These are phyloP conservation scores for Phoronis australis DNA, from an alignment of 2,888 invertebrate genomes.

Conservation along the genomic window DNA sequence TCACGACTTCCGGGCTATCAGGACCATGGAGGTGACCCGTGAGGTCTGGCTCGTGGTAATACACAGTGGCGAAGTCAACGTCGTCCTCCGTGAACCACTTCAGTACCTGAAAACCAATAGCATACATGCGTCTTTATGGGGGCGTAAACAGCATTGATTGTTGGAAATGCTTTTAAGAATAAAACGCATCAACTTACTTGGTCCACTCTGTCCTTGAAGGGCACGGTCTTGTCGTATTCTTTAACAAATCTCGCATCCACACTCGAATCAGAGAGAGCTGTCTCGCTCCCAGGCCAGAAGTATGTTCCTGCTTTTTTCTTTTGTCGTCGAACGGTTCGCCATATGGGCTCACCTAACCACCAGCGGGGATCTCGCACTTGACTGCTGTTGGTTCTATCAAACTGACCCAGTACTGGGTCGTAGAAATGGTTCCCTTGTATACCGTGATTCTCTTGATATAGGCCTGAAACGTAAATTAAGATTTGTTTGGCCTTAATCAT, in stretches of 20 bases:
- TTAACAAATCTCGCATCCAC: constrained; percentile 47
- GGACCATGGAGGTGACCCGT: constrained; percentile 31
- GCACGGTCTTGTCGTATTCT: constrained; percentile 50
- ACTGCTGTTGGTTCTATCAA: too few relatives aligned
- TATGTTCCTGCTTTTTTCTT: constrained; percentile 49
- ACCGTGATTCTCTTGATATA: too few relatives aligned
- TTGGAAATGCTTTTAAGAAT: too few relatives aligned
- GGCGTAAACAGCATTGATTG: too few relatives aligned
- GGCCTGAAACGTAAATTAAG: too few relatives aligned
- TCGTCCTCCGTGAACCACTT: constrained; percentile 33
- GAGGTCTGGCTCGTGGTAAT: constrained; percentile 35
- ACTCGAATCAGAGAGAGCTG: constrained; percentile 54
- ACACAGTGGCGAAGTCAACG: constrained; percentile 26
- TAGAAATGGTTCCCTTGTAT: too few relatives aligned
- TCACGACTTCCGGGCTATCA: constrained; percentile 9
- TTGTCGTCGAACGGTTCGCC: constrained; percentile 55
- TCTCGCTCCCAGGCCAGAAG: constrained; percentile 66
- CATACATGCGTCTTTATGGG: too few relatives aligned
- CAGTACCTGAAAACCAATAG: too few relatives aligned
- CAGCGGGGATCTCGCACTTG: too few relatives aligned
- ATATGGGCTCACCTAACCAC: constrained; percentile 41
- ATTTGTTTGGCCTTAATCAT: too few relatives aligned
- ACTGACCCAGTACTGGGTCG: too few relatives aligned
- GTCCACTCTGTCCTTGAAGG: constrained; percentile 60
- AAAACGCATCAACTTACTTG: too few relatives aligned